These are phyloP conservation scores for Salvelinus namaycush DNA, from an alignment of 2,113 vertebrate genomes.

Conservation along the genomic window DNA sequence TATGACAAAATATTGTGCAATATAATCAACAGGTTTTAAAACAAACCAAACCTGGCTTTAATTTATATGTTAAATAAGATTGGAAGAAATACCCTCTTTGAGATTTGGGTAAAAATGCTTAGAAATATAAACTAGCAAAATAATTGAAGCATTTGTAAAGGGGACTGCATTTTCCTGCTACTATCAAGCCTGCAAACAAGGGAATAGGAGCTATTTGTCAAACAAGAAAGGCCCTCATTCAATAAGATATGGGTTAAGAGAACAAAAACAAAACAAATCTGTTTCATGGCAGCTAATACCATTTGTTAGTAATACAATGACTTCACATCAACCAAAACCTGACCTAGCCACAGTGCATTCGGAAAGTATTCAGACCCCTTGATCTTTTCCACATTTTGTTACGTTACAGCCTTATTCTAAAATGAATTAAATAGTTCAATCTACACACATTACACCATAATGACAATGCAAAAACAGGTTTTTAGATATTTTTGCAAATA, in stretches of 20 bases:
- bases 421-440: too few relatives aligned
- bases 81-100: not conserved
- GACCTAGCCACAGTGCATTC: too few relatives aligned
- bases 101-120: not conserved
- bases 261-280: not conserved
- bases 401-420: too few relatives aligned
- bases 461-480: too few relatives aligned
- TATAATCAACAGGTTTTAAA: not conserved
- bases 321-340: not conserved
- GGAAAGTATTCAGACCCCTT: too few relatives aligned
- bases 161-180: not conserved
- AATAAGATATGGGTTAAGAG: not conserved
- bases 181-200: slow-evolving; percentile 1
- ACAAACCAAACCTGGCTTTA: too few relatives aligned
- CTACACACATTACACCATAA: too few relatives aligned
- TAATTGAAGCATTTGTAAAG: not conserved
- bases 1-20: not conserved
- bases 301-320: too few relatives aligned
- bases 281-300: too few relatives aligned
- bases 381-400: too few relatives aligned
- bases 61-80: not conserved
- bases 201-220: not conserved
- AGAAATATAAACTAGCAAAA: not conserved
- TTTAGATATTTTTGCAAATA: too few relatives aligned
- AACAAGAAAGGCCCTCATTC: not conserved